phyloP scores from a whole-genome alignment of 2,113 vertebrate species.

The Crotalus horridus region DNA sequence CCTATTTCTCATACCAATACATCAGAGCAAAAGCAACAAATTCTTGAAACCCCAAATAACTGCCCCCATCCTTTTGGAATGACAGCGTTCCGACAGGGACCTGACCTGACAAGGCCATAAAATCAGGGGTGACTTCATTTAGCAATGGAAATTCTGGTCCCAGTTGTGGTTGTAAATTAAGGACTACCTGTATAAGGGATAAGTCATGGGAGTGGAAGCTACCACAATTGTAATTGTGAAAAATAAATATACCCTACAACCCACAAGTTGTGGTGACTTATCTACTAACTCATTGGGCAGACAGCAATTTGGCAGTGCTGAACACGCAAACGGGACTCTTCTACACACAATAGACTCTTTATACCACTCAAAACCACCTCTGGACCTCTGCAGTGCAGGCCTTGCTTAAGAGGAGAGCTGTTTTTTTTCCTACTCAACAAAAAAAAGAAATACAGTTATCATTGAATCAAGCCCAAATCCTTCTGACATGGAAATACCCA shows the following conservation, averaged over 20 bases:
- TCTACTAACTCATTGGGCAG: not conserved
- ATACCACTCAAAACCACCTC: not conserved
- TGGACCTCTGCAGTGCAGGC: not conserved
- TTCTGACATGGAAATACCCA: not conserved
- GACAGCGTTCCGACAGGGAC: too few species aligned
- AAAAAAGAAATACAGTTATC: not conserved
- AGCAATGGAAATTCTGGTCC: not conserved
- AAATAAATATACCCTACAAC: not conserved
- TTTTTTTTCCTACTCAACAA: not conserved
- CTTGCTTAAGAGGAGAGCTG: not conserved
- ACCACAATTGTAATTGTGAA: not conserved
- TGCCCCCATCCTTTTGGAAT: too few species aligned
- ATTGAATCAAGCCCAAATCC: not conserved
- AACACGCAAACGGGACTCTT: not conserved
- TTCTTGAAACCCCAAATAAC: too few species aligned
- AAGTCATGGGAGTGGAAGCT: not conserved
- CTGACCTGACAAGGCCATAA: not conserved
- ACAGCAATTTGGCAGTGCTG: not conserved
- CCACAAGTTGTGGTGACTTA: not conserved
- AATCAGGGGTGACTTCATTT: not conserved
- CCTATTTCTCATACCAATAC: too few species aligned
- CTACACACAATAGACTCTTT: not conserved
- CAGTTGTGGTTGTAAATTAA: not conserved
- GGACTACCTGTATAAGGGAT: not conserved
- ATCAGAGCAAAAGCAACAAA: too few species aligned